Evolutionary conservation across 2,888 invertebrate species (phyloP), one percentile per base, ranked within the genome.

Genomic region (Andrena bucephala): DNA sequence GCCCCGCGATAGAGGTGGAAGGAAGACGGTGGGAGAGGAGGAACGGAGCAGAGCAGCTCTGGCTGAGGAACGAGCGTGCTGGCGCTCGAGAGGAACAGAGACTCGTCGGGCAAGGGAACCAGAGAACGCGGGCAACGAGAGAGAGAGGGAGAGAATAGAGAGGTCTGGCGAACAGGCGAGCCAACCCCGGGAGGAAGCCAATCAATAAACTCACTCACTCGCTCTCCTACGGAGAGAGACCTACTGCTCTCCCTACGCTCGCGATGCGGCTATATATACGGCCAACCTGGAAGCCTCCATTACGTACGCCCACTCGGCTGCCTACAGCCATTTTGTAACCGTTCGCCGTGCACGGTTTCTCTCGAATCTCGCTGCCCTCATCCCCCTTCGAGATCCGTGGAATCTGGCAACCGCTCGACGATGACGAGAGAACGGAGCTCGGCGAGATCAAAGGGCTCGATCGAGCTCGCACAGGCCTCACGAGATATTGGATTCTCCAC

Each of bases 241-340:
- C 89, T 88, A 88, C 89, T 89, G 88, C 89, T 89, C 89, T 89
- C 87, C 88, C 90, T 89, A 86, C 84, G 83, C 85, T 87, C 89
- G 87, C 84, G 85, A 87, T 83, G 76, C 77, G 72, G 71, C 87
- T 83, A 86, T 84, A 87, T 86, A 86, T 85, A 81, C 73, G 59
- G 80, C 88, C 87, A 90, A 91, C 89, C 91, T 90, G 90, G 92
- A 92, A 92, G 91, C 92, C 91, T 91, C 93, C 93, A 92, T 93
- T 93, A 93, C 93, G 92, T 93, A 94, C 93, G 93, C 94, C 94
- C 93, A 94, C 93, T 92, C 92, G 87, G 86, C 88, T 85, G 90
- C 91, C 92, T 91, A 93, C 93, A 94, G 94, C 94, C 94, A 94
- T 94, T 94, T 94, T 94, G 94, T 93, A 92, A 87, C 89, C 90